Percentiles rank a stretch among this genome's conserved stretches.
phyloP scores from a whole-genome alignment of 2,113 vertebrate species.

The Oreochromis tanganicae region DNA sequence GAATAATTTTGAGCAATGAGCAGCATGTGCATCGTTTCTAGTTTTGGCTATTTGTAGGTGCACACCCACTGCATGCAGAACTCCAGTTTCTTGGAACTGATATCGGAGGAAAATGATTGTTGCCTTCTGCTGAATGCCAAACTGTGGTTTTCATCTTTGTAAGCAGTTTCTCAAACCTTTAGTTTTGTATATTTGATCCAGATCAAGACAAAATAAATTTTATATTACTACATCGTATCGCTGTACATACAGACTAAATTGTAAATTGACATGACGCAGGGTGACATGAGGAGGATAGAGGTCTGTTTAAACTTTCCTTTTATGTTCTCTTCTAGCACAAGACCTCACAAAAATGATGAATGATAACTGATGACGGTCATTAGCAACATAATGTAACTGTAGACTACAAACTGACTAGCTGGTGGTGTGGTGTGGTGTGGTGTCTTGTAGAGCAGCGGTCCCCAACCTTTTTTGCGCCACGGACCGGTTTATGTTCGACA shows the following conservation, averaged over 20 bases:
- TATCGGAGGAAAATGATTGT: neutral
- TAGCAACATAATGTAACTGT: neutral
- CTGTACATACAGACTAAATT: neutral
- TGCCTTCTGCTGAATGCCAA: neutral
- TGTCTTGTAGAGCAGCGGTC: neutral
- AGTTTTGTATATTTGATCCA: neutral
- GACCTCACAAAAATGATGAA: neutral
- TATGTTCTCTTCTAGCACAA: neutral
- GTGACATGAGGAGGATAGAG: fast-evolving
- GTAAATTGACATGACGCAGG: neutral
- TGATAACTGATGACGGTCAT: neutral
- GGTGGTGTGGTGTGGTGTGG: neutral
- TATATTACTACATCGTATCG: neutral
- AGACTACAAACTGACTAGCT: neutral
- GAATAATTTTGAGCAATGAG: neutral
- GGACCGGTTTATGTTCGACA: too few species aligned
- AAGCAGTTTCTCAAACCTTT: neutral
- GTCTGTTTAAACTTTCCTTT: neutral
- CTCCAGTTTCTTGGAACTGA: neutral
- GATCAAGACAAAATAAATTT: neutral
- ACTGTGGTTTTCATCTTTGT: neutral
- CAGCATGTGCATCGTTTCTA: neutral
- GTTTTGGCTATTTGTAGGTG: neutral
- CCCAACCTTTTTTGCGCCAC: too few species aligned
- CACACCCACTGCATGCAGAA: neutral